Evolutionary conservation across 2,797 vertebrate genomes (phyloP).

Genomic region (Aphelocoma californica): DNA sequence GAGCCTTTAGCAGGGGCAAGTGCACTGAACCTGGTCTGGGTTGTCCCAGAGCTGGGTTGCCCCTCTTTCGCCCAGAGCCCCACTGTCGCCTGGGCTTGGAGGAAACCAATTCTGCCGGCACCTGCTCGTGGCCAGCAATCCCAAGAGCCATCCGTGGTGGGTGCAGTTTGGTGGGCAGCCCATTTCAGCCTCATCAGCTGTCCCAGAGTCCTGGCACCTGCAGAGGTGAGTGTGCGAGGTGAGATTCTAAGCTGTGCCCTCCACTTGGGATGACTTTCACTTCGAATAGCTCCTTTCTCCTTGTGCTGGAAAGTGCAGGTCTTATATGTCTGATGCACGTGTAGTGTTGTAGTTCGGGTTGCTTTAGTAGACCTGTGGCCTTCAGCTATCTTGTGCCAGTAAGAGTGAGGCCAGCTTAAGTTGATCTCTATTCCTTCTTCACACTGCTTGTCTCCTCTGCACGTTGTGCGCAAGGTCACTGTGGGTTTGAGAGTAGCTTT

Average conservation of each 20-base stretch:
- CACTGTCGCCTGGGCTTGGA: fast-evolving
- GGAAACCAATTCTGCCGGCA: neutral
- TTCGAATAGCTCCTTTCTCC: neutral
- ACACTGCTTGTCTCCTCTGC: neutral
- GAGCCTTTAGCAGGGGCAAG: fast-evolving
- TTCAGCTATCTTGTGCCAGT: neutral
- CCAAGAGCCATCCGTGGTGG: fast-evolving
- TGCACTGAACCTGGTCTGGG: fast-evolving
- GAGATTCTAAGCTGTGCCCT: neutral
- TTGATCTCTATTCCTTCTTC: neutral
- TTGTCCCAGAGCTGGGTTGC: neutral
- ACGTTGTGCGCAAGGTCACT: fast-evolving
- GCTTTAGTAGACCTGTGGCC: neutral
- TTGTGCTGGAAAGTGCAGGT: neutral
- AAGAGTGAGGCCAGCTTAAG: neutral
- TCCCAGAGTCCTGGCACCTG: neutral
- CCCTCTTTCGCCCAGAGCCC: fast-evolving
- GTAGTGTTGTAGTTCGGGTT: neutral
- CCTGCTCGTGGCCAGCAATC: neutral
- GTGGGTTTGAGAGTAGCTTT: neutral
- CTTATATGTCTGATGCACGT: neutral
- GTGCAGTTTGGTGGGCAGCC: neutral
- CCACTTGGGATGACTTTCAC: neutral
- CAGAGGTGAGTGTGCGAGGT: fast-evolving
- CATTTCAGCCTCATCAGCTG: neutral